These are phyloP conservation scores for Halcyon leucocephala DNA, from an alignment of 2,797 vertebrate species.

Conservation along the genomic window DNA sequence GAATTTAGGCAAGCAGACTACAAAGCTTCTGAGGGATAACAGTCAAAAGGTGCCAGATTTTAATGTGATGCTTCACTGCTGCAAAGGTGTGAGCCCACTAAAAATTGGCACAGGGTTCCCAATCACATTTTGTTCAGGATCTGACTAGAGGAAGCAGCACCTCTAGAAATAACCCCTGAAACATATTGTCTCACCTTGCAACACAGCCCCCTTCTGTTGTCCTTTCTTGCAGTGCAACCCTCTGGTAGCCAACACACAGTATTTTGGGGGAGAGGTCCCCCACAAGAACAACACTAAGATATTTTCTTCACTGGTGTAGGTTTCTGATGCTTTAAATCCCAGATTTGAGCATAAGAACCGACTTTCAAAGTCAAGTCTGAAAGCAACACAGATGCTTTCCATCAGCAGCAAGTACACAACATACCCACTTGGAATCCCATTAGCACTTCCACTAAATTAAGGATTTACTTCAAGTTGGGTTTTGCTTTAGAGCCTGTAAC, in stretches of 20 bases:
- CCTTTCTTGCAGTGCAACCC: neutral
- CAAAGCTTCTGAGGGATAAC: neutral
- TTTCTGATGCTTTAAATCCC: constrained; percentile 21
- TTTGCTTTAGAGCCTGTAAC: constrained; percentile 54
- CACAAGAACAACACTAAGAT: neutral
- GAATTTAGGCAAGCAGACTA: constrained; percentile 3
- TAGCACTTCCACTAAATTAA: constrained; percentile 68
- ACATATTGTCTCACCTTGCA: neutral
- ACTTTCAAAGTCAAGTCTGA: constrained; percentile 50
- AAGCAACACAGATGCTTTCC: constrained; percentile 67
- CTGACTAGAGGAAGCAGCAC: neutral
- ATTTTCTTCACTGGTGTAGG: neutral
- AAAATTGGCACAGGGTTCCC: neutral
- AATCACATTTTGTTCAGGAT: neutral
- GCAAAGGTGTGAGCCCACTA: neutral
- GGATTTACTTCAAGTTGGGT: constrained; percentile 35
- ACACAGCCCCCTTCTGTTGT: neutral
- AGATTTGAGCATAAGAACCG: constrained; percentile 13
- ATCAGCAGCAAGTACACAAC: constrained; percentile 68
- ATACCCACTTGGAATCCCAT: constrained; percentile 68
- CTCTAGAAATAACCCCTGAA: neutral
- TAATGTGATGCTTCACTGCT: neutral
- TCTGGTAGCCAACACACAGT: neutral
- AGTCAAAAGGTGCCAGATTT: constrained; percentile 41
- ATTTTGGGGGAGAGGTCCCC: neutral